Evolutionary conservation across 2,113 vertebrate species (phyloP).

Genomic region (Synchiropus splendidus): DNA sequence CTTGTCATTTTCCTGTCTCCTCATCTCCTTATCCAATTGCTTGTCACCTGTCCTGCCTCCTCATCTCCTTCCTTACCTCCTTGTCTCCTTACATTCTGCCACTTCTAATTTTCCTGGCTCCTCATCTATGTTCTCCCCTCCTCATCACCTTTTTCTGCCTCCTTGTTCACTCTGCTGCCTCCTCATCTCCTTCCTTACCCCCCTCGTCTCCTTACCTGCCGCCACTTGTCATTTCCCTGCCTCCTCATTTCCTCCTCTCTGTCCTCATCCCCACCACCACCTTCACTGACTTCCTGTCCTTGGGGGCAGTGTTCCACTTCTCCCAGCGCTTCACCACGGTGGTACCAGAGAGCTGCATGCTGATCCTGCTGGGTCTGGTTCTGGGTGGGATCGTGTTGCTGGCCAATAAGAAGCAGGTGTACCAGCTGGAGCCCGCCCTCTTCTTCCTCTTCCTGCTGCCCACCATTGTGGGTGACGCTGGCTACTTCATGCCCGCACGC

Average conservation of each 20-base stretch:
- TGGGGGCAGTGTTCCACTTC: constrained; percentile 82
- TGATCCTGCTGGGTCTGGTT: constrained; percentile 89
- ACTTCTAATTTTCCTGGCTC: no score
- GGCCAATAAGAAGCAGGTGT: constrained; percentile 86
- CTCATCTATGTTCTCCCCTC: no score
- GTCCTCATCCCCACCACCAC: not conserved
- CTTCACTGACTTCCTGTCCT: not conserved
- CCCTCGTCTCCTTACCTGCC: not conserved
- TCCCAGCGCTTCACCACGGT: constrained; percentile 86
- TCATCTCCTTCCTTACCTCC: no score
- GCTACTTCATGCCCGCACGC: constrained; percentile 93
- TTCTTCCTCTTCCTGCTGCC: constrained; percentile 97
- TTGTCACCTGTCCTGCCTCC: no score
- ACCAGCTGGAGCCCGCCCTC: constrained; percentile 88
- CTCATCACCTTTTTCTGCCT: not conserved
- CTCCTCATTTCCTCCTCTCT: no score
- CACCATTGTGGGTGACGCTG: constrained; percentile 89
- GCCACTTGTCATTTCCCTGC: not conserved
- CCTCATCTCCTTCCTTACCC: not conserved
- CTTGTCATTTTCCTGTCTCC: no score
- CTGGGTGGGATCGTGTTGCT: constrained; percentile 86
- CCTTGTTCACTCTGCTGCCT: not conserved
- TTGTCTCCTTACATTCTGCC: no score
- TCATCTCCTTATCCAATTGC: no score
- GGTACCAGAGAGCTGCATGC: constrained; percentile 90